Evolutionary conservation across 2,888 invertebrate genomes (phyloP).

Genomic region (Merodon equestris): DNA sequence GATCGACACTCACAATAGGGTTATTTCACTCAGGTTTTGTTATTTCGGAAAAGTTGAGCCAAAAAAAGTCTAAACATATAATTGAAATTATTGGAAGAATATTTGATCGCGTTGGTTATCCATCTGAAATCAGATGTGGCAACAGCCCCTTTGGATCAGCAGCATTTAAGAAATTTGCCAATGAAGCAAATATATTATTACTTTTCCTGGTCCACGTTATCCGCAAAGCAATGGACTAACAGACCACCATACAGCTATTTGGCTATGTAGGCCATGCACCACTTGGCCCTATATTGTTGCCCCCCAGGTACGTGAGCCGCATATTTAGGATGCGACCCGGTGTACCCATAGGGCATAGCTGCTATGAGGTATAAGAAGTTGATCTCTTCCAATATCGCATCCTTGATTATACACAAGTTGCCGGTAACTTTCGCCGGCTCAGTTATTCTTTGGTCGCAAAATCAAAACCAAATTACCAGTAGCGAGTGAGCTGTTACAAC

Average conservation of each 20-base stretch:
- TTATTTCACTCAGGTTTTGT: slow-evolving; percentile 18
- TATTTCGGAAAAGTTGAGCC: no score
- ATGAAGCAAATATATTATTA: background rate
- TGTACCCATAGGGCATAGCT: slow-evolving; percentile 35
- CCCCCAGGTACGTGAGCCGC: no score
- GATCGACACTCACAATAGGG: no score
- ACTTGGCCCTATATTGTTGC: no score
- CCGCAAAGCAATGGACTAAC: background rate
- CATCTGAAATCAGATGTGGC: slow-evolving; percentile 9
- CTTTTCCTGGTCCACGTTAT: slow-evolving; percentile 59
- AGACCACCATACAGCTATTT: no score
- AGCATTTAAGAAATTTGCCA: slow-evolving; percentile 14
- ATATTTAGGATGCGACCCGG: no score
- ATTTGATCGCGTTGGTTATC: slow-evolving; percentile 29
- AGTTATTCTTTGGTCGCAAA: slow-evolving; percentile 32
- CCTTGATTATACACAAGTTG: slow-evolving; percentile 13
- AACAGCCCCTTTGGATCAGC: slow-evolving; percentile 24
- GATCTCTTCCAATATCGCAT: slow-evolving; percentile 30
- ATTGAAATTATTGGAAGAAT: slow-evolving; percentile 11
- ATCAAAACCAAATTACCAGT: slow-evolving; percentile 22
- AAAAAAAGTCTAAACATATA: slow-evolving; percentile 23
- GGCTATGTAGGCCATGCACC: no score
- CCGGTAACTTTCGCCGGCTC: background rate
- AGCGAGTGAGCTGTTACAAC: background rate
- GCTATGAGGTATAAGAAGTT: slow-evolving; percentile 27